These are phyloP conservation scores for Oegoconia quadripuncta DNA, from an alignment of 2,888 invertebrate genomes.

Conservation along the genomic window DNA sequence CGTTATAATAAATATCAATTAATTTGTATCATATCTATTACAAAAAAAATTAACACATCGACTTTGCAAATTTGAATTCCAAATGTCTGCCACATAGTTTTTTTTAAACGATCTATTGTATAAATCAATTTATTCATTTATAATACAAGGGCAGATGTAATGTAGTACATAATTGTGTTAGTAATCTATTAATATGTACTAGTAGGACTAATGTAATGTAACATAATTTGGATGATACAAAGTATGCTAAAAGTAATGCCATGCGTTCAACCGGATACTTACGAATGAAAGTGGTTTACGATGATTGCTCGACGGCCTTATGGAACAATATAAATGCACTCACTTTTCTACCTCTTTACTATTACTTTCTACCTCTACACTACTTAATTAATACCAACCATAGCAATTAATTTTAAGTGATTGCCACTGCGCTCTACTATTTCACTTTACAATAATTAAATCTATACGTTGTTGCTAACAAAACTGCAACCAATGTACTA, in stretches of 20 bases:
- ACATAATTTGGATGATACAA: neutral
- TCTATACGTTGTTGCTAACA: neutral
- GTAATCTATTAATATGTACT: too few relatives aligned
- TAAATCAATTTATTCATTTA: too few relatives aligned
- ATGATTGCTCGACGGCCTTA: neutral
- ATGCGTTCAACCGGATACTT: slow-evolving; percentile 6
- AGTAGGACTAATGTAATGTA: too few relatives aligned
- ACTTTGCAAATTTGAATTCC: too few relatives aligned
- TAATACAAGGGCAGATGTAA: too few relatives aligned
- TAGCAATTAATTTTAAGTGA: neutral
- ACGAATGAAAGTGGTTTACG: slow-evolving; percentile 10
- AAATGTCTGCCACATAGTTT: too few relatives aligned
- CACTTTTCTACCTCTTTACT: neutral
- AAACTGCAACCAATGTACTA: neutral
- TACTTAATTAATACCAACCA: neutral
- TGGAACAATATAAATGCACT: neutral
- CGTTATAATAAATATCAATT: too few relatives aligned
- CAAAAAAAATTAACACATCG: too few relatives aligned
- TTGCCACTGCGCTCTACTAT: neutral
- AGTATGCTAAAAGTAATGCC: neutral
- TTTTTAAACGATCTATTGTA: too few relatives aligned
- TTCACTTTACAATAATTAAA: neutral
- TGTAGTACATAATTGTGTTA: too few relatives aligned
- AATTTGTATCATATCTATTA: too few relatives aligned
- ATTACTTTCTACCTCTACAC: slow-evolving; percentile 4